Percentiles rank a stretch among this genome's conserved stretches.
Evolutionary conservation across 2,113 vertebrate species (phyloP).

Genomic region (Aleadryas rufinucha): DNA sequence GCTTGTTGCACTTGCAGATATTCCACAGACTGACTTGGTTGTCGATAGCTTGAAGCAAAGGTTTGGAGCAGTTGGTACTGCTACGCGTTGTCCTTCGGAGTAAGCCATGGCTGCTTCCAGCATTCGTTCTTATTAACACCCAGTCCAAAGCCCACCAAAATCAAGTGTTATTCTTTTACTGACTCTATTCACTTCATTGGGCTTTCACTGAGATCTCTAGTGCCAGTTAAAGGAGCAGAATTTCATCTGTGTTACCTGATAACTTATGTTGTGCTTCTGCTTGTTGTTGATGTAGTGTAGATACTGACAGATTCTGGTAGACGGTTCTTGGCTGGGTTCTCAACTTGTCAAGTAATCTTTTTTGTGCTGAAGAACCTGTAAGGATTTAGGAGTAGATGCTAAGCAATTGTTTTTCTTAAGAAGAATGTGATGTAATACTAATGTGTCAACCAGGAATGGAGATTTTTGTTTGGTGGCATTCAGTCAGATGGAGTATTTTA

Average conservation of each 20-base stretch:
- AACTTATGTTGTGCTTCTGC: not conserved
- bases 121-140: not conserved
- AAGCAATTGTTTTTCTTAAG: not conserved
- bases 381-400: not conserved
- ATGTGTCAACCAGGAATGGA: not conserved
- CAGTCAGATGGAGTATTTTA: not conserved
- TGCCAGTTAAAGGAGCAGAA: not conserved
- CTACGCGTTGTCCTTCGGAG: rapidly evolving
- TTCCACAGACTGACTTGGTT: not conserved
- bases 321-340: not conserved
- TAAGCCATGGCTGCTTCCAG: not conserved
- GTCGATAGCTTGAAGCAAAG: not conserved
- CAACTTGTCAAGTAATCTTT: not conserved
- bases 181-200: not conserved
- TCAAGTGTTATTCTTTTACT: not conserved
- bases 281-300: not conserved
- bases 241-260: not conserved
- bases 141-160: not conserved
- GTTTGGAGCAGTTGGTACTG: not conserved
- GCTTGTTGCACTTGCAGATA: not conserved
- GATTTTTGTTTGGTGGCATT: not conserved
- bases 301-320: not conserved
- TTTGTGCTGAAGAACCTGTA: not conserved
- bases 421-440: not conserved
- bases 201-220: not conserved